Conservation (phyloP, 2,797 vertebrate genomes). For the Tapirus indicus region DNA sequence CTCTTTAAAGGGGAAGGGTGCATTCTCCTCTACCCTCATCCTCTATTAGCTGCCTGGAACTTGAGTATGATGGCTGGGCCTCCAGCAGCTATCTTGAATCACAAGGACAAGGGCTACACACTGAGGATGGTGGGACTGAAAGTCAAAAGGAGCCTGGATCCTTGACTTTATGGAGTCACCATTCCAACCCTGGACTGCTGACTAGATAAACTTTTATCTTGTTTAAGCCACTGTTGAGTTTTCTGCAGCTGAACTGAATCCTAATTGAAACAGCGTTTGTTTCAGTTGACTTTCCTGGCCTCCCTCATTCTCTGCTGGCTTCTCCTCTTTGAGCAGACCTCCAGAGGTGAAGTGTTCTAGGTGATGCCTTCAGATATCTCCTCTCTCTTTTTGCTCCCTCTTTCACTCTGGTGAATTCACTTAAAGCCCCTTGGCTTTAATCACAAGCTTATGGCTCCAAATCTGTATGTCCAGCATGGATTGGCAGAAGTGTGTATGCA, state of each 20-base stretch:
- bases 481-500: background rate
- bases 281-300: too few species aligned
- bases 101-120: background rate
- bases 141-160: background rate
- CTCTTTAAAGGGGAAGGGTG: conserved; percentile 13
- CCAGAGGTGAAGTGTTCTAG: background rate
- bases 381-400: background rate
- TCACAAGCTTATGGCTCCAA: background rate
- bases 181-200: background rate
- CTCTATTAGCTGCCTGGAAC: background rate
- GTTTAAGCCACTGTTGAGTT: background rate
- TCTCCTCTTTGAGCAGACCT: background rate
- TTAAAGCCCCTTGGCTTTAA: background rate
- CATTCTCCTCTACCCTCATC: too few species aligned
- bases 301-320: background rate
- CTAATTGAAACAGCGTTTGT: background rate
- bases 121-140: background rate
- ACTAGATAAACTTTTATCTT: background rate
- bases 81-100: background rate
- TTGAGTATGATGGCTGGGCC: background rate
- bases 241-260: background rate
- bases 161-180: background rate
- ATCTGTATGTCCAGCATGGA: background rate
- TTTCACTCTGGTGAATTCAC: background rate
- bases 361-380: background rate